Evolutionary conservation across 2,888 invertebrate species (phyloP), one percentile per base, ranked within the genome.

Genomic region (Meloe dianella): DNA sequence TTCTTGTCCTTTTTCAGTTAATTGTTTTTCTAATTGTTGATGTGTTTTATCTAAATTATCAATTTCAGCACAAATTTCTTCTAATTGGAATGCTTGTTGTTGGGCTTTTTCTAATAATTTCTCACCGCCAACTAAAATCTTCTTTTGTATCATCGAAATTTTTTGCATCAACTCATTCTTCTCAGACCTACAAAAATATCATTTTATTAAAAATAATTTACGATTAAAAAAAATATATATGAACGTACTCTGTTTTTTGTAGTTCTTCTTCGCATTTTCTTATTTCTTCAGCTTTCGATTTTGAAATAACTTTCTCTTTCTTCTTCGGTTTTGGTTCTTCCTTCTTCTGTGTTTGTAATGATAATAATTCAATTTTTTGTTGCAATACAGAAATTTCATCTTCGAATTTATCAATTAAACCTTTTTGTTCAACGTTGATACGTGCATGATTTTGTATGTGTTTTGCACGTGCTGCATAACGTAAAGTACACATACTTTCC

Each of bases 381-480:
- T 93, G 91, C 58, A 99, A 87, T 64, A 94, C 93, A 74, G 96
- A 95, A 74, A 99, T 98, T 85, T 99, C 98, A 78, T 94, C 91
- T 84, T 99, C 98, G 85, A 97, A 98, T 84, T 96, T 93, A 60
- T 97, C 90, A 22, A 99, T 89, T 58, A 99, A 84, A 0, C 98
- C 97, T 85, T 98, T 98, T 0, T 98, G 97, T 83, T 98, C 98
- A 81, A 97, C 97, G 84, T 99, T 99, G 70, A 99, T 92, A 78
- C 93, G 92, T 66, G 97, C 97, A 76, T 92, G 91, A 85, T 98
- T 99, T 83, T 96, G 94, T 72, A 99, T 99, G 81, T 94, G 97
- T 86, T 99, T 99, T 12, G 98, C 98, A 63, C 98, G 89, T 85
- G 96, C 97, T 0, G 98, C 98, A 85, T 98, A 99, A 0, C 98